Evolutionary conservation across 2,888 invertebrate genomes (phyloP).

Genomic region (Cremastinae sp.): DNA sequence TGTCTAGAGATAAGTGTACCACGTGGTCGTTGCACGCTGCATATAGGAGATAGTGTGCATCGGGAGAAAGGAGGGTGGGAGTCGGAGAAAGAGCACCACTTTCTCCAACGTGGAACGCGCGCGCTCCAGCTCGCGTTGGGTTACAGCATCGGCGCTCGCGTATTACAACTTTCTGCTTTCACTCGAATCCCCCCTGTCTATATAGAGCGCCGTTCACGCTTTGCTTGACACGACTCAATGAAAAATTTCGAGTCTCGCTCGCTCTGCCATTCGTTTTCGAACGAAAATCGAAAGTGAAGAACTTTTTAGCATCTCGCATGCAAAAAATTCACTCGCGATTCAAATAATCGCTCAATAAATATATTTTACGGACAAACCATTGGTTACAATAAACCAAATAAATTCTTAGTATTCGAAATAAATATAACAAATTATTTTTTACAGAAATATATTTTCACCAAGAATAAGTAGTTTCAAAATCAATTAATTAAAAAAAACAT

Average conservation of each 20-base stretch:
- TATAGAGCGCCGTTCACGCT: not conserved
- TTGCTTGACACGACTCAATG: conserved; percentile 50
- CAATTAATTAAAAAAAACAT: too few relatives aligned
- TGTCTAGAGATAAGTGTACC: not conserved
- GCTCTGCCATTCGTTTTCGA: not conserved
- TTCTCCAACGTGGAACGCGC: conserved; percentile 31
- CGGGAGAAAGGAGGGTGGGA: conserved; percentile 72
- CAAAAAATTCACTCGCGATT: conserved; percentile 2
- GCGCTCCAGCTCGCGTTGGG: conserved; percentile 21
- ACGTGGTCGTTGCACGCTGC: conserved; percentile 30
- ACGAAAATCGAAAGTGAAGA: not conserved
- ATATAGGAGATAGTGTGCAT: conserved; percentile 55
- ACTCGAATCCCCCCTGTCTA: conserved; percentile 66
- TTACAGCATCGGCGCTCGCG: conserved; percentile 64
- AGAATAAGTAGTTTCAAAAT: too few relatives aligned
- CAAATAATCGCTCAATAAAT: too few relatives aligned
- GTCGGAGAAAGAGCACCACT: conserved; percentile 54
- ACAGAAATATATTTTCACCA: too few relatives aligned
- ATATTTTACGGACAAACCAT: too few relatives aligned
- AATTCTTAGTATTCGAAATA: too few relatives aligned
- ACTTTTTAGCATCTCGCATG: not conserved
- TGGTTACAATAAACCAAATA: too few relatives aligned
- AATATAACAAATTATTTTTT: too few relatives aligned
- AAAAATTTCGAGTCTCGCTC: conserved; percentile 3
- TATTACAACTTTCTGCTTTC: conserved; percentile 79